Conservation (phyloP, 2,888 invertebrate species). For the Rhagonycha lutea region DNA sequence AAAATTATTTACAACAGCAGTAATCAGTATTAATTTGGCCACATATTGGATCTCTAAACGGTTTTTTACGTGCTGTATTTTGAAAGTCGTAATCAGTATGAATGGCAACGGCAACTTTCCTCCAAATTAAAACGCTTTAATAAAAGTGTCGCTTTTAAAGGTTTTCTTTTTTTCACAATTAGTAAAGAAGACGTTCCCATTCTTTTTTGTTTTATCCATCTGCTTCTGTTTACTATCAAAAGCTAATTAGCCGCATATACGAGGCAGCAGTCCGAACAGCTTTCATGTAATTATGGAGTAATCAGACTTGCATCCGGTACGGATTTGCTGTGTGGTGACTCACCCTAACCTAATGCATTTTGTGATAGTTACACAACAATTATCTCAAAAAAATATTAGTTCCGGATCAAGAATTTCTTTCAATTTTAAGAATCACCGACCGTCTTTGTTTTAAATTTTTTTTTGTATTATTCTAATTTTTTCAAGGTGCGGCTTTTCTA, state of each 20-base stretch:
- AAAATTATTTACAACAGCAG: neutral
- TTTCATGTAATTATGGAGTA: conserved; percentile 32
- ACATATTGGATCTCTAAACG: neutral
- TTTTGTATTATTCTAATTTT: neutral
- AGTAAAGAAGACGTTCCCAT: neutral
- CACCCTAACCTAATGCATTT: conserved; percentile 25
- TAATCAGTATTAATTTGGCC: neutral
- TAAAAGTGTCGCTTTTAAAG: conserved; percentile 1
- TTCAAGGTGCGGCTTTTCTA: neutral
- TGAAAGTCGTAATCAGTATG: neutral
- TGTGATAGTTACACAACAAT: conserved; percentile 11
- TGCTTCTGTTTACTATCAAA: conserved; percentile 31
- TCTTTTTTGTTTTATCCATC: conserved; percentile 23
- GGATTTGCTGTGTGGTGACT: conserved; percentile 25
- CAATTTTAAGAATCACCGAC: neutral
- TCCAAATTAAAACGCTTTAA: neutral
- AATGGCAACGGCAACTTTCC: neutral
- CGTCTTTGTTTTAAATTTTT: neutral
- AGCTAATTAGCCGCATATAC: conserved; percentile 30
- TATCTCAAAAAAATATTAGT: conserved; percentile 3
- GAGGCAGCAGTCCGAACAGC: conserved; percentile 28
- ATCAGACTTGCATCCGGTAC: conserved; percentile 29
- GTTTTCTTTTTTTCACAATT: neutral
- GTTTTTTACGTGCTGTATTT: neutral
- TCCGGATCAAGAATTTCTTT: conserved; percentile 1